These are phyloP conservation scores for Polyergus mexicanus DNA, from an alignment of 1,140 invertebrate genomes.

Conservation along the genomic window DNA sequence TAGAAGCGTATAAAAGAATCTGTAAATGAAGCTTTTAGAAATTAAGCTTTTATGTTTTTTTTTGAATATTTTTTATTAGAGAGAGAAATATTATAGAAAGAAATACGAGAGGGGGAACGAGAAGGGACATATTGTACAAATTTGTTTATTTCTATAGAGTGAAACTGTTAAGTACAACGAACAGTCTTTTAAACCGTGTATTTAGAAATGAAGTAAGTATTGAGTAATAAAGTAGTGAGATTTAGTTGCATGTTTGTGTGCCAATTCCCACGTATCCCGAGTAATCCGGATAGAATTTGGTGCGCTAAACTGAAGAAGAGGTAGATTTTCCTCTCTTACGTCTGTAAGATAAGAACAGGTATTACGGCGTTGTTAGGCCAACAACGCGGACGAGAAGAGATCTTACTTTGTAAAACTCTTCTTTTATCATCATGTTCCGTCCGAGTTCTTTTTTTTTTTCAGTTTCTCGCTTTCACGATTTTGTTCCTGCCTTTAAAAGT, in stretches of 20 bases:
- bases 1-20: not conserved
- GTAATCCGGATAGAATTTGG: slow-evolving; percentile 49
- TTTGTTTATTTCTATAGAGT: not conserved
- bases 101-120: not conserved
- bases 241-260: slow-evolving; percentile 21
- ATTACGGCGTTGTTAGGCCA: slow-evolving; percentile 45
- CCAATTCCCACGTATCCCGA: slow-evolving; percentile 11
- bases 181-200: slow-evolving; percentile 12
- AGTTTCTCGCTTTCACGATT: slow-evolving; percentile 3
- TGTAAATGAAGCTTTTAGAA: no score
- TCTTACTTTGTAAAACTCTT: slow-evolving; percentile 15
- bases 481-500: slow-evolving; percentile 5
- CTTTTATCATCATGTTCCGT: slow-evolving; percentile 41
- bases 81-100: not conserved
- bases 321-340: slow-evolving; percentile 17
- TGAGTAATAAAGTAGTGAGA: slow-evolving; percentile 35
- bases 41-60: no score
- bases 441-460: slow-evolving; percentile 3
- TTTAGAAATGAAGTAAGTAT: slow-evolving; percentile 26
- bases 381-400: slow-evolving; percentile 5
- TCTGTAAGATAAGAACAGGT: slow-evolving; percentile 30
- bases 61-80: no score
- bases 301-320: slow-evolving; percentile 12
- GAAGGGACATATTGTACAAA: not conserved
- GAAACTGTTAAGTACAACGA: slow-evolving; percentile 9